Evolutionary conservation across 2,888 invertebrate species (phyloP).

Genomic region (Rhynchonema sp.): DNA sequence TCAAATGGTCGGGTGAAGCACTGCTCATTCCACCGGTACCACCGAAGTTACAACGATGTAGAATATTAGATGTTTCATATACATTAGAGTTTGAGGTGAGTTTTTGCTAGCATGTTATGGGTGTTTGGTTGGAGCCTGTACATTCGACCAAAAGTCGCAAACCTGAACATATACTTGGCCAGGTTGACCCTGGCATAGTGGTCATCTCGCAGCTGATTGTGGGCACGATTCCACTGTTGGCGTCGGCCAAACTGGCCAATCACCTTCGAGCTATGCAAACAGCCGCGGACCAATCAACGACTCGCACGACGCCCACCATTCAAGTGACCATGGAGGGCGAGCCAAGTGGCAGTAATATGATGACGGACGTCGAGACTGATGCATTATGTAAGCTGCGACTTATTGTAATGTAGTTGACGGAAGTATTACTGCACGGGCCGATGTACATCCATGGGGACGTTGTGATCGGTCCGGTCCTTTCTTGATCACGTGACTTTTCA

Average conservation of each 20-base stretch:
- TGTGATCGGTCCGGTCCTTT: too few relatives aligned
- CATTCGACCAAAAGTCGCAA: background rate
- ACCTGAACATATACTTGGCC: background rate
- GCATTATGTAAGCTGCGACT: too few relatives aligned
- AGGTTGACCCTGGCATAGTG: conserved; percentile 14
- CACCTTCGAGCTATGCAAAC: background rate
- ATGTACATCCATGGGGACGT: too few relatives aligned
- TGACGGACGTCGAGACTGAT: too few relatives aligned
- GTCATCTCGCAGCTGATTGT: conserved; percentile 17
- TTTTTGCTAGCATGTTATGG: background rate
- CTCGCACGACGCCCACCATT: too few relatives aligned
- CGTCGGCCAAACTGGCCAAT: background rate
- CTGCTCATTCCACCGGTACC: conserved; percentile 20
- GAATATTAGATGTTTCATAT: conserved; percentile 21
- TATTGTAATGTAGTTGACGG: too few relatives aligned
- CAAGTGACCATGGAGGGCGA: too few relatives aligned
- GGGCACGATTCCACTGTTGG: conserved; percentile 23
- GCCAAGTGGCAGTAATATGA: too few relatives aligned
- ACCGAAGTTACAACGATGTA: conserved; percentile 21
- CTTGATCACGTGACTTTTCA: too few relatives aligned
- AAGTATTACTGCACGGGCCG: too few relatives aligned
- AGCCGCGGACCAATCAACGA: too few relatives aligned
- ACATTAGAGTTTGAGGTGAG: conserved; percentile 18
- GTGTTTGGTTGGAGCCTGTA: background rate
- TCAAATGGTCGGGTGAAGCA: conserved; percentile 12